phyloP scores from a whole-genome alignment of 2,113 vertebrate species.

The Rattus norvegicus region DNA sequence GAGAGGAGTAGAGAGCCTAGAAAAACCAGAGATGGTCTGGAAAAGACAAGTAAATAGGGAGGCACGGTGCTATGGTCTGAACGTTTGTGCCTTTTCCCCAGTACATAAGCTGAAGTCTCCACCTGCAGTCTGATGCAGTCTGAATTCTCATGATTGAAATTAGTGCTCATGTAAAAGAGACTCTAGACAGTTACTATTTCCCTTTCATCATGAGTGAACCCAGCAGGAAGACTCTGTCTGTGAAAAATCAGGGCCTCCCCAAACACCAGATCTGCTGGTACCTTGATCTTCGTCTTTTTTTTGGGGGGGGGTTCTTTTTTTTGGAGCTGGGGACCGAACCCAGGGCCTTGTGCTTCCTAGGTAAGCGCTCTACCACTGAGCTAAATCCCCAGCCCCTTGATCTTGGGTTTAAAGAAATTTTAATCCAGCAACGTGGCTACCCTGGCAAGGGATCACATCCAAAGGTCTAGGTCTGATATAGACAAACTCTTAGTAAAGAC shows the following conservation, averaged over 20 bases:
- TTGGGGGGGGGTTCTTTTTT: too few species aligned
- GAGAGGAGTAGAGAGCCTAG: not conserved
- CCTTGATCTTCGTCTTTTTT: conserved; percentile 13
- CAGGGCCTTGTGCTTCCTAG: too few species aligned
- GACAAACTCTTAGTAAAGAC: too few species aligned
- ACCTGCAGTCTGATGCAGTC: not conserved
- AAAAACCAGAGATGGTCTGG: not conserved
- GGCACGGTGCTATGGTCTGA: not conserved
- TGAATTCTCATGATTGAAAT: not conserved
- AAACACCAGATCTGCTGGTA: not conserved
- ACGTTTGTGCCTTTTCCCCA: not conserved
- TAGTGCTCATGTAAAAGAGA: not conserved
- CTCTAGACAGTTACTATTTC: not conserved
- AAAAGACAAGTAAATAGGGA: not conserved
- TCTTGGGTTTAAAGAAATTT: not conserved
- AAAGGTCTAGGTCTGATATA: too few species aligned
- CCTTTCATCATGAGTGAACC: not conserved
- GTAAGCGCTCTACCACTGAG: too few species aligned
- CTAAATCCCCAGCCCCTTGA: too few species aligned
- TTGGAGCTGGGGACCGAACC: too few species aligned
- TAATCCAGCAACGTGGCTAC: too few species aligned
- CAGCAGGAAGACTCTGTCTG: not conserved
- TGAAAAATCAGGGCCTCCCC: not conserved
- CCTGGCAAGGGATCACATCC: too few species aligned
- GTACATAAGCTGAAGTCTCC: not conserved